These are phyloP conservation scores for Nasonia longicornis DNA, from an alignment of 1,140 invertebrate species.

Conservation along the genomic window DNA sequence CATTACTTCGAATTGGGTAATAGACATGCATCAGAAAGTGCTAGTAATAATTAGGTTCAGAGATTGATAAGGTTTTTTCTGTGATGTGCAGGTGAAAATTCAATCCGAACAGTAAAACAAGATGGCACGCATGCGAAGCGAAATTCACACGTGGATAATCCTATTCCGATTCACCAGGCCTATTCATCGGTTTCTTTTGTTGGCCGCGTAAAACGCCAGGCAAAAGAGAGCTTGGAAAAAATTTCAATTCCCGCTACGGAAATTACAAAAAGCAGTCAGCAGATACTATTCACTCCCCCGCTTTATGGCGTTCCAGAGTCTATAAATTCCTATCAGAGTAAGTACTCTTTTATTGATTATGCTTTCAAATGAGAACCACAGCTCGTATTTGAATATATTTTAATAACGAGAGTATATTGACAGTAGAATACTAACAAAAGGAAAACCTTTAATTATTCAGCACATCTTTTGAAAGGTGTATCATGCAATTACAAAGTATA, in stretches of 20 bases:
- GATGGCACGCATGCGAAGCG: neutral
- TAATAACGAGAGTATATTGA: neutral
- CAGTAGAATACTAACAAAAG: too few relatives aligned
- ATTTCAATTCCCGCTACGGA: conserved; percentile 43
- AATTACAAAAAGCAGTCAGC: conserved; percentile 49
- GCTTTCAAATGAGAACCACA: too few relatives aligned
- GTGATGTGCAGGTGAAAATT: conserved; percentile 7
- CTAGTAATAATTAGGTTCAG: neutral
- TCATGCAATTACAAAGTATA: neutral
- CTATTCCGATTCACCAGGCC: neutral
- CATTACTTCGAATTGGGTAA: conserved; percentile 15
- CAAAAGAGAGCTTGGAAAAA: neutral
- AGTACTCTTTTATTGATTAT: neutral
- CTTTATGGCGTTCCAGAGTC: neutral
- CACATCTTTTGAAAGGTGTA: too few relatives aligned
- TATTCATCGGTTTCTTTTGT: neutral
- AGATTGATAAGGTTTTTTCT: too few relatives aligned
- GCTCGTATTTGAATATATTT: neutral
- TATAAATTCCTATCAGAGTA: neutral
- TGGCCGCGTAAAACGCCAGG: neutral
- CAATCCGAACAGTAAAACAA: neutral
- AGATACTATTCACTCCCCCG: conserved; percentile 47
- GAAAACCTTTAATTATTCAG: too few relatives aligned
- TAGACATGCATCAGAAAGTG: neutral
- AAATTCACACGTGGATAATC: neutral